A percentile compares a stretch with the other conserved stretches of the same genome.
phyloP scores from a whole-genome alignment of 2,888 invertebrate species.

The Stenotaenia linearis region DNA sequence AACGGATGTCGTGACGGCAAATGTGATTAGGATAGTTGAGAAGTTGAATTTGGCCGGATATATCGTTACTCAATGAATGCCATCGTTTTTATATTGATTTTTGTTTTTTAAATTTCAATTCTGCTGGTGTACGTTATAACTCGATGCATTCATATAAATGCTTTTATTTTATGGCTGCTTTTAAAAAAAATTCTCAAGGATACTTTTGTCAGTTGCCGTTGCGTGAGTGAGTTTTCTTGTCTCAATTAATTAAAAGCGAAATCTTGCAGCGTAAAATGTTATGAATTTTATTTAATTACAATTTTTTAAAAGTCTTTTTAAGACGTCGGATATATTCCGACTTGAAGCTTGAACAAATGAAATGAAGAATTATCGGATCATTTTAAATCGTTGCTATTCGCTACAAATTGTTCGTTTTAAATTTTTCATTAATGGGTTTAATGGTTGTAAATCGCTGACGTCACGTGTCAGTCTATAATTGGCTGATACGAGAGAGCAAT shows the following conservation, averaged over 20 bases:
- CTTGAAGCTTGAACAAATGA: neutral
- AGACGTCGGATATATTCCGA: neutral
- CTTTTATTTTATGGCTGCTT: no score
- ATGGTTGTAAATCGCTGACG: neutral
- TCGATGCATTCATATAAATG: neutral
- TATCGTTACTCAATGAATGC: neutral
- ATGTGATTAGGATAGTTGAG: neutral
- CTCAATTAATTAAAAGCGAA: neutral
- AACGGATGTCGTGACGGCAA: neutral
- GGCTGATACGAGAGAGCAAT: slow-evolving; percentile 6
- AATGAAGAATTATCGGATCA: neutral
- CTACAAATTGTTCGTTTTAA: neutral
- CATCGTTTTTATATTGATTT: neutral
- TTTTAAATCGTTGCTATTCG: no score
- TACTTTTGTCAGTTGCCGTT: no score
- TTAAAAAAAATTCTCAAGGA: no score
- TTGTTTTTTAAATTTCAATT: neutral
- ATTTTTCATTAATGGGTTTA: neutral
- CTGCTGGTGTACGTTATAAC: neutral
- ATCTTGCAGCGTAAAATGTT: neutral
- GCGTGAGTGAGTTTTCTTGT: neutral
- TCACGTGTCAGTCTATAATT: neutral
- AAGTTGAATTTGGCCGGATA: neutral
- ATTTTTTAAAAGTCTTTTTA: neutral
- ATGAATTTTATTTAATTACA: neutral